phyloP scores from a whole-genome alignment of 2,113 vertebrate species.

The Percopsis transmontana region DNA sequence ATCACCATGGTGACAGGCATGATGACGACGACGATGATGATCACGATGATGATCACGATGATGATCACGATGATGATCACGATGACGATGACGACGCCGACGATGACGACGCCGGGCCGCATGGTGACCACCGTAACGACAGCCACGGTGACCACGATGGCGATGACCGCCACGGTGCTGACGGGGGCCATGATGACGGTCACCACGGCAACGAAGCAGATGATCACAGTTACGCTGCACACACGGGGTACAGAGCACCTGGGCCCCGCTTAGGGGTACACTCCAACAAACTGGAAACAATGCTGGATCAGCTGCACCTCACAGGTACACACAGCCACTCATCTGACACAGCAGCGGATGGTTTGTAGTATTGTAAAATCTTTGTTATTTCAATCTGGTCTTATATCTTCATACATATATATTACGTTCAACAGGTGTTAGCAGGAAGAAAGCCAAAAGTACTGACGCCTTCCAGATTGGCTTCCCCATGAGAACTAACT shows the following conservation, averaged over 20 bases:
- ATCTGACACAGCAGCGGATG: neutral
- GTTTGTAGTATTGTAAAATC: too few species aligned
- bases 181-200: slow-evolving; percentile 13
- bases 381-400: too few species aligned
- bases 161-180: slow-evolving; percentile 19
- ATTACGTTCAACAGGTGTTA: slow-evolving; percentile 51
- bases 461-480: slow-evolving; percentile 75
- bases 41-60: neutral
- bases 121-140: neutral
- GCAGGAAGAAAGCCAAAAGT: slow-evolving; percentile 48
- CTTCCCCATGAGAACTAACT: slow-evolving; percentile 81
- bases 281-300: slow-evolving; percentile 69
- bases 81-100: neutral
- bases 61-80: neutral
- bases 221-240: slow-evolving; percentile 47
- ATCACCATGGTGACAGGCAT: neutral
- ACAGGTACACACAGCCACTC: slow-evolving; percentile 42
- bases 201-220: slow-evolving; percentile 61
- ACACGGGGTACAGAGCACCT: slow-evolving; percentile 51
- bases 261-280: slow-evolving; percentile 47
- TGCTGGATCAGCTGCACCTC: slow-evolving; percentile 76
- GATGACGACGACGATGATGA: slow-evolving; percentile 14
- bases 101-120: neutral
- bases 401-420: too few species aligned
- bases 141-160: slow-evolving; percentile 9